phyloP scores from a whole-genome alignment of 2,113 vertebrate species.

The Oriolus oriolus region DNA sequence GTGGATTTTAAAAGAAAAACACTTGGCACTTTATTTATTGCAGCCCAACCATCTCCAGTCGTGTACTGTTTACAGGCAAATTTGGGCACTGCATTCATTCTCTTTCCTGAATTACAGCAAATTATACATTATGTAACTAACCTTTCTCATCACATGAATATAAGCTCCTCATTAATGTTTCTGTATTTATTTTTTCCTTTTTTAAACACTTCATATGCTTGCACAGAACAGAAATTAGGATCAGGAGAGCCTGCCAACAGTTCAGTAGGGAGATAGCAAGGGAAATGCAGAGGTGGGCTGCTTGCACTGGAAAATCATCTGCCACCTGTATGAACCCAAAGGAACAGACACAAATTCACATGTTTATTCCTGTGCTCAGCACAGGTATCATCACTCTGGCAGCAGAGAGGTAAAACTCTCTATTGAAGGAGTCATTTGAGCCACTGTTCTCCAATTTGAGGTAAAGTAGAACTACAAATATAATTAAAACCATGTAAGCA shows the following conservation, averaged over 20 bases:
- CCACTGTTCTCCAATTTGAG: neutral
- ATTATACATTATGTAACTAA: neutral
- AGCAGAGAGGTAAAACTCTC: neutral
- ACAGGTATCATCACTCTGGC: neutral
- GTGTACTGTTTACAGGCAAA: neutral
- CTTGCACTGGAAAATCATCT: neutral
- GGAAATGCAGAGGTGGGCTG: neutral
- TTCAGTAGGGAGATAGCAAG: fast-evolving
- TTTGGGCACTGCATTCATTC: neutral
- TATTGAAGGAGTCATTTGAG: neutral
- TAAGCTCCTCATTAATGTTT: neutral
- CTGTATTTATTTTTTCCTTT: neutral
- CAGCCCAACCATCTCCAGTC: neutral
- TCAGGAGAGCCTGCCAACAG: neutral
- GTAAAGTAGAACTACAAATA: neutral
- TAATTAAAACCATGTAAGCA: neutral
- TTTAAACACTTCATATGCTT: neutral
- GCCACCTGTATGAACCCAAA: neutral
- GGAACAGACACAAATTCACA: neutral
- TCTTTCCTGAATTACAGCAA: neutral
- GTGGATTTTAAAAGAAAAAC: neutral
- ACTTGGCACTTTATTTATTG: neutral
- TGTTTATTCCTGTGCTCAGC: neutral
- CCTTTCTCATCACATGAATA: neutral
- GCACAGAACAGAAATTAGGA: neutral